Evolutionary conservation across 2,113 vertebrate species (phyloP).

Genomic region (Hystrix cristata): DNA sequence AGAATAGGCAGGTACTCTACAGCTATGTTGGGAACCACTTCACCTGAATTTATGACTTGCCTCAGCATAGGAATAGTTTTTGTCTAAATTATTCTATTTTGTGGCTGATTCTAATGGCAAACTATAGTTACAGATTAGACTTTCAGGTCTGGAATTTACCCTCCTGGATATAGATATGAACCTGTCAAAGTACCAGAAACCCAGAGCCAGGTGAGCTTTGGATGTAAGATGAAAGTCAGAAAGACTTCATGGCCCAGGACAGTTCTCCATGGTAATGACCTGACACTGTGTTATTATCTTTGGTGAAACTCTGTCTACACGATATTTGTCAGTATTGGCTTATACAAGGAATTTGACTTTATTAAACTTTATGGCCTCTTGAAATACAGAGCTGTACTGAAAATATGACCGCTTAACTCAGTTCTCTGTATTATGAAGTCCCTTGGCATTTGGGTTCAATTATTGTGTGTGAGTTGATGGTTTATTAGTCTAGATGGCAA

Average conservation of each 20-base stretch:
- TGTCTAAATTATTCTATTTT: not conserved
- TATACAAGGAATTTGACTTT: slow-evolving; percentile 24
- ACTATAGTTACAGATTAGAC: not conserved
- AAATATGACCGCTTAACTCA: not conserved
- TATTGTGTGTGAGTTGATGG: not conserved
- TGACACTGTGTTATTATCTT: not conserved
- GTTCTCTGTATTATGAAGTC: not conserved
- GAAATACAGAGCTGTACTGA: not conserved
- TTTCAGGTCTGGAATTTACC: not conserved
- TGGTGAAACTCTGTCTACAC: not conserved
- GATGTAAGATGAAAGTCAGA: not conserved
- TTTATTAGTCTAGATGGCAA: slow-evolving; percentile 15
- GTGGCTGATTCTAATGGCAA: not conserved
- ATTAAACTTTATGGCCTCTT: slow-evolving; percentile 30
- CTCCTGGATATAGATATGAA: not conserved
- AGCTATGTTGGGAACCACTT: not conserved
- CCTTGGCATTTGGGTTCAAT: slow-evolving; percentile 30
- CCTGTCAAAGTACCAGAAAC: not conserved
- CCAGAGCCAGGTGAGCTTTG: not conserved
- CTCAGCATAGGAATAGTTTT: not conserved
- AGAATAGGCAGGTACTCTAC: not conserved
- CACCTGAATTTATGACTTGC: not conserved
- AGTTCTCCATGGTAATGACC: not conserved
- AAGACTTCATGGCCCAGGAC: not conserved
- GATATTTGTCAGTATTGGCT: slow-evolving; percentile 16